Evolutionary conservation across 2,888 invertebrate species (phyloP).

Genomic region (Scaeva pyrastri): DNA sequence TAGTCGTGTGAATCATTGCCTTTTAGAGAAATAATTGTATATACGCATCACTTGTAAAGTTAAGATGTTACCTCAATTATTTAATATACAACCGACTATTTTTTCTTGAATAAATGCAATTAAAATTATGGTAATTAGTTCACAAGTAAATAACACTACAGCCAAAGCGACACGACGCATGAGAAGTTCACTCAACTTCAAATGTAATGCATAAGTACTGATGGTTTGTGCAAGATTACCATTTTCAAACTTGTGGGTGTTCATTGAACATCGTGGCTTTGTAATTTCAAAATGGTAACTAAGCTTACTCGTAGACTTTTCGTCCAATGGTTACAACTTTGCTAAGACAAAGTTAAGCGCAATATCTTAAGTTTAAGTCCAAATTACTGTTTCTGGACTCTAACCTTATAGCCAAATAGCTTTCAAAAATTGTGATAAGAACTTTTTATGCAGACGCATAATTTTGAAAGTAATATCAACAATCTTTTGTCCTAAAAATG

Average conservation of each 20-base stretch:
- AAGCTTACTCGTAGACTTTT: too few species aligned
- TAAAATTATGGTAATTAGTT: conserved; percentile 65
- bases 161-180: conserved; percentile 3
- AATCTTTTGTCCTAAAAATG: background rate
- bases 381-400: too few species aligned
- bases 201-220: background rate
- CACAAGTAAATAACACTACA: conserved; percentile 41
- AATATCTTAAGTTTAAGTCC: too few species aligned
- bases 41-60: conserved; percentile 55
- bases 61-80: conserved; percentile 57
- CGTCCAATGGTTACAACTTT: too few species aligned
- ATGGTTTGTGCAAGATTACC: background rate
- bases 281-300: too few species aligned
- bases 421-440: too few species aligned
- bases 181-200: conserved; percentile 57
- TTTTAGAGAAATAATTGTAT: conserved; percentile 53
- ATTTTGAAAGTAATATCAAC: too few species aligned
- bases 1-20: conserved; percentile 49
- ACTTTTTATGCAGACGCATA: too few species aligned
- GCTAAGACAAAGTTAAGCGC: too few species aligned
- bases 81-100: conserved; percentile 36
- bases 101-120: conserved; percentile 55
- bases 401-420: too few species aligned
- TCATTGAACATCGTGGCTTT: background rate
- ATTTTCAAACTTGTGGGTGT: background rate